These are phyloP conservation scores for Druon quercuslanigerum DNA, from an alignment of 1,140 invertebrate genomes.

Conservation along the genomic window DNA sequence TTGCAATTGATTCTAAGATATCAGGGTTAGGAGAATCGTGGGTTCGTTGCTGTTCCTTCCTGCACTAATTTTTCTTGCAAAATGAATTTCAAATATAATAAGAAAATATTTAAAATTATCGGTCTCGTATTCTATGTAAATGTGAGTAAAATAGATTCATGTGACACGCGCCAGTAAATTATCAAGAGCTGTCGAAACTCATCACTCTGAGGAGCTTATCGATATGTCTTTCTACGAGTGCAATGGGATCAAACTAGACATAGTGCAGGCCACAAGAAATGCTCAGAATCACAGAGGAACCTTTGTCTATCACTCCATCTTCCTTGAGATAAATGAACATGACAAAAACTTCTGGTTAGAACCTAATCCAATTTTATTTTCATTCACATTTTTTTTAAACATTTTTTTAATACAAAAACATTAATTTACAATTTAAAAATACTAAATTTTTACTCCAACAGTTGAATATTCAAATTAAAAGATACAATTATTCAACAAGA, in stretches of 20 bases:
- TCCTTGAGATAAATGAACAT: background rate
- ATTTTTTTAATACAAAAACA: too few species aligned
- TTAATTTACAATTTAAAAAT: too few species aligned
- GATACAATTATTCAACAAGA: too few species aligned
- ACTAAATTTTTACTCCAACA: too few species aligned
- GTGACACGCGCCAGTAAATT: conserved; percentile 44
- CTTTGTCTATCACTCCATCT: conserved; percentile 13
- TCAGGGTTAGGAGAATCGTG: too few species aligned
- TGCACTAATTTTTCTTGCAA: too few species aligned
- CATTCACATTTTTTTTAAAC: background rate
- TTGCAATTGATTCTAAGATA: too few species aligned
- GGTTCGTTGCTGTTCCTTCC: too few species aligned
- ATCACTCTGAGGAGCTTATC: conserved; percentile 9
- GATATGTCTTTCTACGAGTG: conserved; percentile 8
- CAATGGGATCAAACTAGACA: conserved; percentile 20
- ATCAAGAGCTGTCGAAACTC: conserved; percentile 57
- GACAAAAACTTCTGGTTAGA: conserved; percentile 11
- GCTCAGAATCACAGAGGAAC: conserved; percentile 14
- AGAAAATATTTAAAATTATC: too few species aligned
- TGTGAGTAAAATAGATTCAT: conserved; percentile 2
- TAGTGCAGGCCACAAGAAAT: background rate
- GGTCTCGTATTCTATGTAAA: too few species aligned
- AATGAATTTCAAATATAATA: too few species aligned
- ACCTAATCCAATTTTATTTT: conserved; percentile 3
- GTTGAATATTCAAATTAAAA: too few species aligned